Percentiles rank a stretch among this genome's conserved stretches.
Evolutionary conservation across 1,140 invertebrate species (phyloP).

Genomic region (Drosophila tropicalis): DNA sequence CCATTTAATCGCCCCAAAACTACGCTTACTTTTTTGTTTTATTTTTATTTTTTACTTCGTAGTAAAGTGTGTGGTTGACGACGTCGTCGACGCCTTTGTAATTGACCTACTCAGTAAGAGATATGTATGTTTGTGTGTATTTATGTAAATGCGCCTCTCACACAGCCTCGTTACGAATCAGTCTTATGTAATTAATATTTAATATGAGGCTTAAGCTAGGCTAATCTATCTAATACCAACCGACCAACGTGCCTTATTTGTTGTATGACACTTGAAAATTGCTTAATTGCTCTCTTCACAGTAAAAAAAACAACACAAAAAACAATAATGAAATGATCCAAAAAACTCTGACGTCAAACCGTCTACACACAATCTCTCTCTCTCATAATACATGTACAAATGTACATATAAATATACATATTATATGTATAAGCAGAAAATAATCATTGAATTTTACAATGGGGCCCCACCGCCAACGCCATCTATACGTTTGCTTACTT

Average conservation of each 20-base stretch:
- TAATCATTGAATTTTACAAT: slow-evolving; percentile 20
- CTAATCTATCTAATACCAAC: slow-evolving; percentile 42
- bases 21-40: not conserved
- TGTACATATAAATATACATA: not conserved
- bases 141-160: slow-evolving; percentile 7
- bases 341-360: slow-evolving; percentile 62
- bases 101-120: slow-evolving; percentile 48
- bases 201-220: slow-evolving; percentile 19
- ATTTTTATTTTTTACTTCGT: not conserved
- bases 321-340: not conserved
- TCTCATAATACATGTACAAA: not conserved
- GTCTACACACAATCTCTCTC: slow-evolving; percentile 32
- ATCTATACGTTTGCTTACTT: slow-evolving; percentile 6
- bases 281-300: slow-evolving; percentile 41
- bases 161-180: slow-evolving; percentile 9
- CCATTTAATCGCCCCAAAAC: slow-evolving; percentile 21
- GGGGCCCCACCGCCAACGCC: slow-evolving; percentile 14
- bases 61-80: not conserved
- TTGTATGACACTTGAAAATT: slow-evolving; percentile 52
- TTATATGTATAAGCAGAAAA: slow-evolving; percentile 1
- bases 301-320: not conserved
- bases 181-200: slow-evolving; percentile 13
- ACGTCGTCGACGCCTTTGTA: slow-evolving; percentile 55
- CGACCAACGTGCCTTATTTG: not conserved
- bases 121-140: not conserved